These are phyloP conservation scores for Phenganax subtilis DNA, from an alignment of 92 coral and sea anemone species.

Conservation along the genomic window DNA sequence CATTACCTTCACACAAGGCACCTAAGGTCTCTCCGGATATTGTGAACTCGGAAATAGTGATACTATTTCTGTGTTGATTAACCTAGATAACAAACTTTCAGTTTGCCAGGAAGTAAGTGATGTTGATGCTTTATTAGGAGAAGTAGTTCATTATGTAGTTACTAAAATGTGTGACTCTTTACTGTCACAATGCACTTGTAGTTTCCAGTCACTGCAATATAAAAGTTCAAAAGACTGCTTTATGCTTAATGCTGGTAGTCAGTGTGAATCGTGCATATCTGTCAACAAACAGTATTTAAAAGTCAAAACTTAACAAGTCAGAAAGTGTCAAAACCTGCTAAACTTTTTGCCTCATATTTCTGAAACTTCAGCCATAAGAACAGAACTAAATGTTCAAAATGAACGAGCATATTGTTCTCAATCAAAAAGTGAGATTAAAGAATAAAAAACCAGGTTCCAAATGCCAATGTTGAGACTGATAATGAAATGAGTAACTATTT, in stretches of 20 bases:
- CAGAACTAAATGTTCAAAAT: too few species aligned
- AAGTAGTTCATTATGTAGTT: slow-evolving; percentile 45
- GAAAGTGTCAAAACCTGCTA: slow-evolving; percentile 1
- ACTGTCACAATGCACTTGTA: not conserved
- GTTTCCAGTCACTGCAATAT: not conserved
- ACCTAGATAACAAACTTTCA: slow-evolving; percentile 9
- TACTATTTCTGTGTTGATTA: slow-evolving; percentile 41
- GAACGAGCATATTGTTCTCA: too few species aligned
- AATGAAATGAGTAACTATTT: too few species aligned
- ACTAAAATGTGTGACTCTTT: slow-evolving; percentile 52
- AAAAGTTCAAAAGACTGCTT: slow-evolving; percentile 3
- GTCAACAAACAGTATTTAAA: not conserved
- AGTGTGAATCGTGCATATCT: slow-evolving; percentile 9
- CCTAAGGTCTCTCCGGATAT: slow-evolving; percentile 36
- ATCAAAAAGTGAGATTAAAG: too few species aligned
- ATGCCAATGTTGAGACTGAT: too few species aligned
- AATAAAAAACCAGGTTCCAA: too few species aligned
- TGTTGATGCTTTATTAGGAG: slow-evolving; percentile 36
- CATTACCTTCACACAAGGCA: slow-evolving; percentile 34
- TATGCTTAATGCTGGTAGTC: not conserved
- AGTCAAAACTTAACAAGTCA: not conserved
- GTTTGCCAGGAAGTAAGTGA: slow-evolving; percentile 53
- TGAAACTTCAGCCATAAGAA: not conserved
- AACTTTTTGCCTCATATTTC: slow-evolving; percentile 1
- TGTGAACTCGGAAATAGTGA: not conserved